Conservation (phyloP, 1,140 invertebrate genomes). For the Papilio aristodemus region DNA sequence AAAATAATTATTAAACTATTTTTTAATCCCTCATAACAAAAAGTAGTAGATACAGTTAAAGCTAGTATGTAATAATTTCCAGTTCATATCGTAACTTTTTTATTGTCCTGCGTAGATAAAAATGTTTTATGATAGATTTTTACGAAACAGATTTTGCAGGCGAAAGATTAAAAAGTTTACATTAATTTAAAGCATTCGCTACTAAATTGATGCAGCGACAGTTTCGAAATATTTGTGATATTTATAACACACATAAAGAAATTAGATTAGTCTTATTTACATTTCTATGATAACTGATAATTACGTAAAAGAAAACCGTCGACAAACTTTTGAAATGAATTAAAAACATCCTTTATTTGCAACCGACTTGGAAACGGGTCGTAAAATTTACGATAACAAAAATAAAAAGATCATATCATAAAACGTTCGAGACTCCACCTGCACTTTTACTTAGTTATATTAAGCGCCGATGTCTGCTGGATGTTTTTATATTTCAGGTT, state of each 20-base stretch:
- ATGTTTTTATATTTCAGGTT: slow-evolving; percentile 4
- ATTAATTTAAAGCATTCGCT: too few species aligned
- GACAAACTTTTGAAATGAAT: neutral
- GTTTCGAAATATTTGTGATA: too few species aligned
- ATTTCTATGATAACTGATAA: neutral
- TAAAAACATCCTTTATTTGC: slow-evolving; percentile 5
- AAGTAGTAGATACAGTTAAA: neutral
- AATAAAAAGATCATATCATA: neutral
- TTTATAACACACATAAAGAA: too few species aligned
- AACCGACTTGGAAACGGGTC: neutral
- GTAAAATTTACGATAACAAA: neutral
- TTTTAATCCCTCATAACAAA: neutral
- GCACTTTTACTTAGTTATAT: slow-evolving; percentile 21
- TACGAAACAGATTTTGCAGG: too few species aligned
- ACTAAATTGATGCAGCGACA: too few species aligned
- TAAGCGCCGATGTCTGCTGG: neutral
- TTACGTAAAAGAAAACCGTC: neutral
- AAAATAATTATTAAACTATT: neutral
- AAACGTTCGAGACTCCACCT: slow-evolving; percentile 15
- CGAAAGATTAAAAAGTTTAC: too few species aligned
- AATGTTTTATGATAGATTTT: neutral
- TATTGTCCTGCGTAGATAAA: neutral
- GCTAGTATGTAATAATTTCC: neutral
- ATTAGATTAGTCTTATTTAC: neutral
- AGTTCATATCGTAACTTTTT: neutral